Evolutionary conservation across 1,140 invertebrate species (phyloP).

Genomic region (Leptinotarsa lineolata): DNA sequence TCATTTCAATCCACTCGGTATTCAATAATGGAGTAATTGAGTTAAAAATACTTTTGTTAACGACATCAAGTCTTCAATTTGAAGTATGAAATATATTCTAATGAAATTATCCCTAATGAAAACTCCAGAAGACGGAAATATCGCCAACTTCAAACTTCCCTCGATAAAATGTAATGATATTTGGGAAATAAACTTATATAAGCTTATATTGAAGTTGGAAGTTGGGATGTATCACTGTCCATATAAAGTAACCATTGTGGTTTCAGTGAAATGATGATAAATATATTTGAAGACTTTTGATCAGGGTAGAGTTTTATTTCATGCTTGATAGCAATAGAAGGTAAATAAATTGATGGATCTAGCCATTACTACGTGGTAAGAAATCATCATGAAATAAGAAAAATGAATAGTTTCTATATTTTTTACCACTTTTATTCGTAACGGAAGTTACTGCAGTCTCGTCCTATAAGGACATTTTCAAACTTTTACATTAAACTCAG

Average conservation of each 20-base stretch:
- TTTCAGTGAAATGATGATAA: not conserved
- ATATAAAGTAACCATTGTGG: not conserved
- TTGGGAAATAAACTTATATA: slow-evolving; percentile 11
- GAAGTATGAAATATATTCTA: slow-evolving; percentile 13
- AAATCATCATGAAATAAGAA: too few species aligned
- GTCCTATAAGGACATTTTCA: too few species aligned
- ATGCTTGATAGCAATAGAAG: too few species aligned
- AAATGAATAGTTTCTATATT: too few species aligned
- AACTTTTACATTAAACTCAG: too few species aligned
- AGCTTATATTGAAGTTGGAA: slow-evolving; percentile 2
- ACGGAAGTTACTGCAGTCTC: too few species aligned
- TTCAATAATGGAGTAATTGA: not conserved
- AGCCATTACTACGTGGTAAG: too few species aligned
- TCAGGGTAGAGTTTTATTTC: too few species aligned
- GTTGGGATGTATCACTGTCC: not conserved
- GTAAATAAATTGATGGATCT: too few species aligned
- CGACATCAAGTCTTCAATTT: not conserved
- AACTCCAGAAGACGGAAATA: slow-evolving; percentile 12
- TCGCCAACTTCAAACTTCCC: slow-evolving; percentile 8
- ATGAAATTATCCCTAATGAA: slow-evolving; percentile 12
- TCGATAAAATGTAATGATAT: slow-evolving; percentile 11
- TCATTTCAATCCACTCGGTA: not conserved
- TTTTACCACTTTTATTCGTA: too few species aligned
- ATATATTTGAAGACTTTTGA: not conserved
- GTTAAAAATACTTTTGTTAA: not conserved